Conservation (phyloP, 2,113 vertebrate genomes). For the Labeo catla region DNA sequence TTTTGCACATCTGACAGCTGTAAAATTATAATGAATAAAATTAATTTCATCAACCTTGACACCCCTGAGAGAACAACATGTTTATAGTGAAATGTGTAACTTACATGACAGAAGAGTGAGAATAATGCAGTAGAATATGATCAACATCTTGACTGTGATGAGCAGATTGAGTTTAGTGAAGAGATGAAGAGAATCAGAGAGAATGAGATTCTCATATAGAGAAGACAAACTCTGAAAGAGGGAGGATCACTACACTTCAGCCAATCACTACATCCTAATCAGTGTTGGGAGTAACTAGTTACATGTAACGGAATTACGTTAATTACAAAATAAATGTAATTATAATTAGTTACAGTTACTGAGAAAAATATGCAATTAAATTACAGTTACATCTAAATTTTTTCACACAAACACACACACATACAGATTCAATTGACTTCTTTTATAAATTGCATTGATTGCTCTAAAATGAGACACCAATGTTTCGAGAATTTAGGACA, state of each 20-base stretch:
- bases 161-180: background rate
- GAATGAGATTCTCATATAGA: background rate
- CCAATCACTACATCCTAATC: background rate
- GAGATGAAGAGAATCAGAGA: slow-evolving; percentile 2
- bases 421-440: too few relatives aligned
- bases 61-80: background rate
- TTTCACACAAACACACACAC: too few relatives aligned
- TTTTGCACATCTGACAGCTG: slow-evolving; percentile 10
- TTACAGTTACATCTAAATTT: too few relatives aligned
- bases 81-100: background rate
- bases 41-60: background rate
- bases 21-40: background rate
- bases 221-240: slow-evolving; percentile 22
- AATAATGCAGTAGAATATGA: background rate
- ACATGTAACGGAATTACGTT: too few relatives aligned
- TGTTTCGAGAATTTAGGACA: too few relatives aligned
- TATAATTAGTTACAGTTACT: too few relatives aligned
- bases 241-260: background rate
- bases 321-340: too few relatives aligned
- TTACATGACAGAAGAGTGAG: slow-evolving; percentile 18
- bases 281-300: too few relatives aligned
- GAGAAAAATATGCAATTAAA: too few relatives aligned
- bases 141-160: background rate
- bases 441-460: too few relatives aligned
- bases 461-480: too few relatives aligned